Conservation (phyloP, 2,797 vertebrate species). For the Platyrinchus mystaceus region DNA sequence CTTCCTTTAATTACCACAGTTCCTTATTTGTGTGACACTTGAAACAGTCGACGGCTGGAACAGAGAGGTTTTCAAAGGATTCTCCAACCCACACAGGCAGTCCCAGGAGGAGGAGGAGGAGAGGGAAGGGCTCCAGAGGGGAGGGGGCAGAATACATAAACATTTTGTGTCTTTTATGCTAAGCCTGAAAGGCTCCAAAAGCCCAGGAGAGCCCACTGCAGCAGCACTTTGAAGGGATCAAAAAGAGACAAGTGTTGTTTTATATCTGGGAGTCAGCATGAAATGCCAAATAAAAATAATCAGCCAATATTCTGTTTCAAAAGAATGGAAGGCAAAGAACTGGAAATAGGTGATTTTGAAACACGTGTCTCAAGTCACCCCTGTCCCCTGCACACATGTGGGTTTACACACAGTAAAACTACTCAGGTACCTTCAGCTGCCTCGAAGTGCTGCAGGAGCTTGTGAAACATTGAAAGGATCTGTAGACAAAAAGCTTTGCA, state of each 20-base stretch:
- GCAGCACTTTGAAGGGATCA: not conserved
- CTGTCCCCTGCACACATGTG: not conserved
- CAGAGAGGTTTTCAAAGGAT: not conserved
- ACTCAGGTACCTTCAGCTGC: not conserved
- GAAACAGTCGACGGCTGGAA: not conserved
- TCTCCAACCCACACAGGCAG: not conserved
- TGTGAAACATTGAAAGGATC: fast-evolving
- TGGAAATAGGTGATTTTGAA: not conserved
- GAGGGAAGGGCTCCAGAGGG: not conserved
- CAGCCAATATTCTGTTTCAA: not conserved
- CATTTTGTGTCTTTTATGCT: not conserved
- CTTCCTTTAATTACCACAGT: not conserved
- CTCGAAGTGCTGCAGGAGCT: not conserved
- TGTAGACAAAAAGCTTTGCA: not conserved
- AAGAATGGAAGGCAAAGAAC: not conserved
- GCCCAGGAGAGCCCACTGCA: not conserved
- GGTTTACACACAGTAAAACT: not conserved
- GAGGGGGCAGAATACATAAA: not conserved
- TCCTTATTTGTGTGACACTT: not conserved
- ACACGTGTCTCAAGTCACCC: not conserved
- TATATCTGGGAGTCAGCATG: not conserved
- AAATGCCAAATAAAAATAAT: constrained; percentile 27
- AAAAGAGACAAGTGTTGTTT: not conserved
- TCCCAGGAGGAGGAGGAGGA: fast-evolving
- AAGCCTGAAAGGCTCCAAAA: constrained; percentile 16